Evolutionary conservation across 2,888 invertebrate genomes (phyloP), one percentile per base, ranked within the genome.

Genomic region (Pocota personata): DNA sequence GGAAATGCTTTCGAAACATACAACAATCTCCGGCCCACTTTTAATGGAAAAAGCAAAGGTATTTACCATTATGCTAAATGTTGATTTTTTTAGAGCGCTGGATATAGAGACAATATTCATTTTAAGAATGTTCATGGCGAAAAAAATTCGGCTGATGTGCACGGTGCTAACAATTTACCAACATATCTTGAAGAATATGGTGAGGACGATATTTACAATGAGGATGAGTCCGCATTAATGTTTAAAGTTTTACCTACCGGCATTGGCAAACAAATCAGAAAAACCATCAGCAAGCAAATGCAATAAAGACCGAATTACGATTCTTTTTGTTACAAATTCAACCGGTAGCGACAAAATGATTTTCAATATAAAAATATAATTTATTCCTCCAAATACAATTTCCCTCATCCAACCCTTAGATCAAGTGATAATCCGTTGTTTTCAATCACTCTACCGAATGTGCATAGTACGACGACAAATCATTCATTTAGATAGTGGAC

Each of bases 1-100:
- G 48, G 46, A 64, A 5, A 46, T 64, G 48, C 8, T 46, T 48
- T 46, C 30, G 32, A 64, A 64, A 19, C 6, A 32, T 64, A 48
- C 48, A 46, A 64, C 46, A 43, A 43, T 43, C 7, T 16, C 46
- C 6, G 48, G 46, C 10, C 46, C 48, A 64, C 46, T 46, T 64
- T 46, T 64, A 64, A 64, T 48, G 64, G 64, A 64, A 48, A 64
- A 27, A 27, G 27, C 27, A 3, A 27, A 27, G 5, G 5, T 27
- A 27, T 27, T 27, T 27, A 5, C 27, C 27, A 27, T 27, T 27
- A 27, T 27, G 3, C 3, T 27, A 5, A 27, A 27, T 5, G 27
- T 27, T 5, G 27, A 27, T 4, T 27, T 27, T 27, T 3, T 5
- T 27, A 5, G 27, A 27, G 27, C 27, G 27, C 3, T 27, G 27